Evolutionary conservation across 1,140 invertebrate species (phyloP).

Genomic region (Argopecten irradians): DNA sequence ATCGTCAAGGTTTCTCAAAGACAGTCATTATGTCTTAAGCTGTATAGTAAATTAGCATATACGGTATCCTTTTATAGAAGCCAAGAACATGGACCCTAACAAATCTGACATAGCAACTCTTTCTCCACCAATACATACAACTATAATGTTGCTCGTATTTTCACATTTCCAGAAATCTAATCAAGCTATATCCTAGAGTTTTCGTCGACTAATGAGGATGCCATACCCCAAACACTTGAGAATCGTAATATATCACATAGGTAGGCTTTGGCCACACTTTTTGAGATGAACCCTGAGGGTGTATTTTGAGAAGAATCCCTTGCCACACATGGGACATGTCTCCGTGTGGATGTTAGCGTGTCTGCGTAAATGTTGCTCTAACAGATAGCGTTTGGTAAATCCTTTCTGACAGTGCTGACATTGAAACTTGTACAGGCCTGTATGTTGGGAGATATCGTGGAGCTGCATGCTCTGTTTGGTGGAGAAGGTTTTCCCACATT

Average conservation of each 20-base stretch:
- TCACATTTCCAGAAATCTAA: too few species aligned
- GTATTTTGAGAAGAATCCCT: not conserved
- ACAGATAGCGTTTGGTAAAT: not conserved
- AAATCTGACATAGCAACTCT: too few species aligned
- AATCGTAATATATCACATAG: too few species aligned
- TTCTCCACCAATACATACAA: too few species aligned
- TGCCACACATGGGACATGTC: not conserved
- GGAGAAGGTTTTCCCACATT: not conserved
- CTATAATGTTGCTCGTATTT: too few species aligned
- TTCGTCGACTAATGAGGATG: too few species aligned
- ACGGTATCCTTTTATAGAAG: too few species aligned
- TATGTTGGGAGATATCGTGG: not conserved
- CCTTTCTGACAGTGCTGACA: not conserved
- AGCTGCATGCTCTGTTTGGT: conserved; percentile 14
- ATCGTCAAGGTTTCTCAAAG: too few species aligned
- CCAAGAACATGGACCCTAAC: too few species aligned
- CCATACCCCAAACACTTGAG: too few species aligned
- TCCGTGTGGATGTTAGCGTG: not conserved
- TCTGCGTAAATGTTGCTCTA: not conserved
- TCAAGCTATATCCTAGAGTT: not conserved
- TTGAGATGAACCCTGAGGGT: not conserved
- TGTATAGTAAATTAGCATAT: too few species aligned
- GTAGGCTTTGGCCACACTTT: not conserved
- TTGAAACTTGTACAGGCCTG: not conserved
- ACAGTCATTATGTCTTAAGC: too few species aligned